Evolutionary conservation across 2,888 invertebrate species (phyloP).

Genomic region (Tiliacea citrago): DNA sequence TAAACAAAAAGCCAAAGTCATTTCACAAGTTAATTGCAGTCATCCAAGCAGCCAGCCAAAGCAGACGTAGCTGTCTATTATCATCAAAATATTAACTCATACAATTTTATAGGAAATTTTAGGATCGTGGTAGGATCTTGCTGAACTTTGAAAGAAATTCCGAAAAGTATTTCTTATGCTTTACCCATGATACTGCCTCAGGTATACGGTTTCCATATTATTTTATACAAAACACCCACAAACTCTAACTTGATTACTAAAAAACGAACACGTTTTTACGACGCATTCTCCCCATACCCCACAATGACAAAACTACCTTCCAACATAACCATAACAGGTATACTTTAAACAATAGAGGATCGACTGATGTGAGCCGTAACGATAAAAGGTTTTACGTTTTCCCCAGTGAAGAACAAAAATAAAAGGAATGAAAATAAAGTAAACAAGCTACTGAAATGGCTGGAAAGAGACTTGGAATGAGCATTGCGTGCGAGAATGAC

Average conservation of each 20-base stretch:
- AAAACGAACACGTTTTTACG: constrained; percentile 26
- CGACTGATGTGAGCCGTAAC: constrained; percentile 62
- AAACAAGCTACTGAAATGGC: constrained; percentile 60
- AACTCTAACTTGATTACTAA: constrained; percentile 28
- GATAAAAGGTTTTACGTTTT: constrained; percentile 67
- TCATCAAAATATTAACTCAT: not conserved
- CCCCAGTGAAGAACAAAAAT: constrained; percentile 57
- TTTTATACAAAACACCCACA: not conserved
- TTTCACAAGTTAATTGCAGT: not conserved
- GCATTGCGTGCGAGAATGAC: constrained; percentile 56
- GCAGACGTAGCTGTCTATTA: too few species aligned
- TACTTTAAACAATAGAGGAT: constrained; percentile 61
- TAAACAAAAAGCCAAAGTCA: not conserved
- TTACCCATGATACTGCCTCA: not conserved
- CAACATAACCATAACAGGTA: constrained; percentile 35
- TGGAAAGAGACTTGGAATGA: constrained; percentile 61
- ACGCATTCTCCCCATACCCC: constrained; percentile 2
- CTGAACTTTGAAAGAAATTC: too few species aligned
- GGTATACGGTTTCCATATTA: not conserved
- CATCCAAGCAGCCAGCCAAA: rapidly evolving
- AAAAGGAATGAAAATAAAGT: constrained; percentile 66
- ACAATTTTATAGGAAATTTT: not conserved
- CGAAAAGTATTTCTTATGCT: not conserved
- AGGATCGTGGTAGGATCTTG: not conserved
- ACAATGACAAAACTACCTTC: constrained; percentile 38